Evolutionary conservation across 2,888 invertebrate species (phyloP).

Genomic region (Malthinus seriepunctatus): DNA sequence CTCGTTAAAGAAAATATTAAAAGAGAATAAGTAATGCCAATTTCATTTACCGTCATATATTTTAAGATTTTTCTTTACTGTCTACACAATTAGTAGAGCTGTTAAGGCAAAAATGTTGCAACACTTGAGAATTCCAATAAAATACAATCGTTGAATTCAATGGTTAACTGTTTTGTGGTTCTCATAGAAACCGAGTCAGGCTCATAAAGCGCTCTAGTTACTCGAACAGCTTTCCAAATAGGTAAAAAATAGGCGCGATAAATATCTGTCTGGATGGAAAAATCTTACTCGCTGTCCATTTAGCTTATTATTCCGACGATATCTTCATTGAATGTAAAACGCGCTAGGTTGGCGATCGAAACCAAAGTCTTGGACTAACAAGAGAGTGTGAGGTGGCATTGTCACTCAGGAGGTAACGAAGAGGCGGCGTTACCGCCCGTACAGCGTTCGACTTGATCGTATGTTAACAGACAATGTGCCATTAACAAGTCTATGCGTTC

Average conservation of each 20-base stretch:
- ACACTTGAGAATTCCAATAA: constrained; percentile 21
- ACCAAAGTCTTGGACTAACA: constrained; percentile 51
- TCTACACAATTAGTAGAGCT: constrained; percentile 25
- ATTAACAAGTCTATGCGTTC: constrained; percentile 45
- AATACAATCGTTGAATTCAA: constrained; percentile 32
- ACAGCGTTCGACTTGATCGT: constrained; percentile 44
- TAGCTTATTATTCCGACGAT: constrained; percentile 53
- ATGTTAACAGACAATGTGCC: constrained; percentile 65
- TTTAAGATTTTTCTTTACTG: constrained; percentile 13
- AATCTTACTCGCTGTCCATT: constrained; percentile 44
- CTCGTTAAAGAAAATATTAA: constrained; percentile 8
- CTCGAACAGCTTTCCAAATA: constrained; percentile 33
- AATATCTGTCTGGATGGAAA: constrained; percentile 34
- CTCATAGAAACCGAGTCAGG: constrained; percentile 29
- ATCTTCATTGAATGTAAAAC: constrained; percentile 57
- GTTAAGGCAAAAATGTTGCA: constrained; percentile 23
- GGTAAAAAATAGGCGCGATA: constrained; percentile 37
- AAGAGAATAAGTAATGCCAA: constrained; percentile 4
- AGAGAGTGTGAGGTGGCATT: constrained; percentile 55
- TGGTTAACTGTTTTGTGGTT: constrained; percentile 31
- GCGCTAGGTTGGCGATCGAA: constrained; percentile 39
- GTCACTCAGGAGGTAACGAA: constrained; percentile 54
- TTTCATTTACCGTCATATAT: constrained; percentile 5
- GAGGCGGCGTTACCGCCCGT: constrained; percentile 50
- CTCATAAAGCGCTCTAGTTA: constrained; percentile 39